These are phyloP conservation scores for Cryptocephalus moraei DNA, from an alignment of 2,888 invertebrate species.

Conservation along the genomic window DNA sequence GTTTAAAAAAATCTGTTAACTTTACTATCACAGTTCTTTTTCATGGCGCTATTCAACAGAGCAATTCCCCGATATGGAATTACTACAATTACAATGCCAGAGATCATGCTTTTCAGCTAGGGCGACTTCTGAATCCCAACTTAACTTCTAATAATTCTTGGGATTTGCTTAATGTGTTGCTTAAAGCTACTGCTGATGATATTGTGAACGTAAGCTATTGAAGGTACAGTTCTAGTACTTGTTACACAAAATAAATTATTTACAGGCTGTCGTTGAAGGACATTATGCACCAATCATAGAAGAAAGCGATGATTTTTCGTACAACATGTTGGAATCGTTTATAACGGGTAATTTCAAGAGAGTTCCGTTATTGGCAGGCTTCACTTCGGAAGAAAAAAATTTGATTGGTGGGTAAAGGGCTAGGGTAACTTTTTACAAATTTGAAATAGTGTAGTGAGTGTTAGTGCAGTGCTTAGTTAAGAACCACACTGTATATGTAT, in stretches of 20 bases:
- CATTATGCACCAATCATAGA: not conserved
- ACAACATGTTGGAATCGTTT: not conserved
- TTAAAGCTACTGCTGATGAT: not conserved
- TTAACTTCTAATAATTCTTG: constrained; percentile 2
- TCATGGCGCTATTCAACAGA: too few species aligned
- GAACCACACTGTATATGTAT: too few species aligned
- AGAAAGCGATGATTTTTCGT: not conserved
- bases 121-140: constrained; percentile 1
- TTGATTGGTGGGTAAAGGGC: not conserved
- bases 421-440: too few species aligned
- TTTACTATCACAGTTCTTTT: too few species aligned
- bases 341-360: constrained; percentile 1
- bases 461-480: too few species aligned
- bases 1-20: too few species aligned
- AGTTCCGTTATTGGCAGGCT: constrained; percentile 1
- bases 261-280: not conserved
- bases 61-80: too few species aligned
- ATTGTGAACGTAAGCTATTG: not conserved
- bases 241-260: too few species aligned
- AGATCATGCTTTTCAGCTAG: constrained; percentile 7
- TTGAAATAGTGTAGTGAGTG: too few species aligned
- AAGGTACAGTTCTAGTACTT: too few species aligned
- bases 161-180: constrained; percentile 1
- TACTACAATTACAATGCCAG: constrained; percentile 1
- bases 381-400: constrained; percentile 1